Conservation (phyloP, 2,797 vertebrate species). For the Pogoniulus pusillus region DNA sequence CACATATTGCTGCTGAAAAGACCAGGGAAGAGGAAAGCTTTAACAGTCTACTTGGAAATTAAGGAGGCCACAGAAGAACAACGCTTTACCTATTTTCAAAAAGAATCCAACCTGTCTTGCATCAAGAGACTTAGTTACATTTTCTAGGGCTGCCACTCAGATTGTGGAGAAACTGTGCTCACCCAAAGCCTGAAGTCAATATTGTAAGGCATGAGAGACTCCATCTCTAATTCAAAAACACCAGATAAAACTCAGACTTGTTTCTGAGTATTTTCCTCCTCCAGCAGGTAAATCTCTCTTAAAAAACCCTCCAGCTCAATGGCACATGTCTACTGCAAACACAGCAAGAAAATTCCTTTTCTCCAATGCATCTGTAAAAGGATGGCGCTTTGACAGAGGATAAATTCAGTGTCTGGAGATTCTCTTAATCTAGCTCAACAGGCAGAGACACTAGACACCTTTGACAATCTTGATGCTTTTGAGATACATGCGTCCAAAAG, state of each 20-base stretch:
- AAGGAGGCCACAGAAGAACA: not conserved
- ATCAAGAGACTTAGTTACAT: not conserved
- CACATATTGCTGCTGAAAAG: not conserved
- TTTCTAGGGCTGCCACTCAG: not conserved
- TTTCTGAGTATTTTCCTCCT: not conserved
- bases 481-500: not conserved
- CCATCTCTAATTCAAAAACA: not conserved
- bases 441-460: not conserved
- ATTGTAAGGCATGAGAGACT: not conserved
- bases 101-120: not conserved
- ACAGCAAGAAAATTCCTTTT: not conserved
- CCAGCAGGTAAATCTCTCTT: not conserved
- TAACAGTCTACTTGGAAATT: not conserved
- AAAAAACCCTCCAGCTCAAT: not conserved
- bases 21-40: conserved; percentile 1
- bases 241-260: not conserved
- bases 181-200: not conserved
- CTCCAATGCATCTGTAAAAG: rapidly evolving
- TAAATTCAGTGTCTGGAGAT: not conserved
- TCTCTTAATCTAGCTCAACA: not conserved
- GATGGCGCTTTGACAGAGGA: not conserved
- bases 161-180: not conserved
- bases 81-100: not conserved
- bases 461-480: conserved; percentile 9
- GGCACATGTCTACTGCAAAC: not conserved